phyloP scores from a whole-genome alignment of 2,797 vertebrate genomes.

The Xenopus petersii region DNA sequence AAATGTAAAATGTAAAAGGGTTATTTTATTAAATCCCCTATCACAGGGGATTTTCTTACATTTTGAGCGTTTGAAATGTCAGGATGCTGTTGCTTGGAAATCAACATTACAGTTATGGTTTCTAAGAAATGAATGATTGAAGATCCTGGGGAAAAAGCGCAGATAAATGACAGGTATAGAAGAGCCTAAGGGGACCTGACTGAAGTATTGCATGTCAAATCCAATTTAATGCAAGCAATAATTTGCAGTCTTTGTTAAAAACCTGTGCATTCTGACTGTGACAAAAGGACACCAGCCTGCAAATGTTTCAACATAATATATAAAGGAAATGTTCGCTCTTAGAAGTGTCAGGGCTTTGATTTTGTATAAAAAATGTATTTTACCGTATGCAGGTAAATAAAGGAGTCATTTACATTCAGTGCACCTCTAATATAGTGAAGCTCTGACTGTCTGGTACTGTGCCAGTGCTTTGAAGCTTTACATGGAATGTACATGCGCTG shows the following conservation, averaged over 20 bases:
- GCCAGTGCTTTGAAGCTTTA: too few species aligned
- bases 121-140: conserved; percentile 38
- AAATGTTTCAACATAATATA: conserved; percentile 1
- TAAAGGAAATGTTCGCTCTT: too few species aligned
- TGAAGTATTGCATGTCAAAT: conserved; percentile 37
- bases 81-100: conserved; percentile 28
- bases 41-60: too few species aligned
- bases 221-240: conserved; percentile 19
- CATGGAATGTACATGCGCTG: too few species aligned
- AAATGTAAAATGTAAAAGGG: too few species aligned
- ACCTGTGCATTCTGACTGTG: conserved; percentile 9
- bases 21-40: too few species aligned
- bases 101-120: conserved; percentile 35
- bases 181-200: conserved; percentile 34
- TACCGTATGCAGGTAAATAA: too few species aligned
- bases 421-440: too few species aligned
- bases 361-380: too few species aligned
- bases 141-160: conserved; percentile 27
- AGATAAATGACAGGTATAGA: conserved; percentile 46
- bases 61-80: not conserved
- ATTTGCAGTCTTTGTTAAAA: conserved; percentile 30
- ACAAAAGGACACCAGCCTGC: conserved; percentile 2
- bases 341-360: too few species aligned
- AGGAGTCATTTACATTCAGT: too few species aligned
- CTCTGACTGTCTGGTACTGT: too few species aligned